These are phyloP conservation scores for Drosophila ustulata DNA, from an alignment of 2,888 invertebrate species.

Conservation along the genomic window DNA sequence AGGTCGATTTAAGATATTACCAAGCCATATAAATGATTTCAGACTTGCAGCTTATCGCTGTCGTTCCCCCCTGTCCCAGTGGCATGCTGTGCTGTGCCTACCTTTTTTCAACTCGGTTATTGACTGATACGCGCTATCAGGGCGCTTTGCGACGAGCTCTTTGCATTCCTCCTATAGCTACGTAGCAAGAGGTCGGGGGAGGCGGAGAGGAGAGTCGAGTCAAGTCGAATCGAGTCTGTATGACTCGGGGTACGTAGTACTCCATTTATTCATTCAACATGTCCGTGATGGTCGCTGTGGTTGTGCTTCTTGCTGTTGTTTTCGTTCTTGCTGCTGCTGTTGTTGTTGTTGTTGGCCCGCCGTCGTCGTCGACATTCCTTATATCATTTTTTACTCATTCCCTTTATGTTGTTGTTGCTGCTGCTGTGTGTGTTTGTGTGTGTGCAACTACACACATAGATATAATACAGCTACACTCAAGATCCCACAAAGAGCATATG, in stretches of 20 bases:
- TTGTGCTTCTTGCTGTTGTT: constrained; percentile 15
- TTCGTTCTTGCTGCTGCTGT: constrained; percentile 4
- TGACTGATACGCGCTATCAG: constrained; percentile 48
- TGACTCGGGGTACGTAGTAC: constrained; percentile 48
- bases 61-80: background rate
- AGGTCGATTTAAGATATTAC: background rate
- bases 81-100: background rate
- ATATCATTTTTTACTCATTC: constrained; percentile 59
- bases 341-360: constrained; percentile 18
- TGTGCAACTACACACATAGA: constrained; percentile 55
- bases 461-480: constrained; percentile 60
- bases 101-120: constrained; percentile 16
- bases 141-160: constrained; percentile 9
- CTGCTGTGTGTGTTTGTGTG: constrained; percentile 32
- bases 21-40: background rate
- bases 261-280: constrained; percentile 71
- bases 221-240: background rate
- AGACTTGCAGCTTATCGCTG: background rate
- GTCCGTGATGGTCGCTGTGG: constrained; percentile 50
- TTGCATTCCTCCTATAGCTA: constrained; percentile 7
- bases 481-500: constrained; percentile 69
- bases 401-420: constrained; percentile 51
- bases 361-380: constrained; percentile 55
- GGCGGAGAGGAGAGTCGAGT: constrained; percentile 12
- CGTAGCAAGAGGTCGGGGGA: background rate